A percentile compares a stretch with the other conserved stretches of the same genome.
phyloP scores from a whole-genome alignment of 1,140 invertebrate genomes.

The Globodera rostochiensis region DNA sequence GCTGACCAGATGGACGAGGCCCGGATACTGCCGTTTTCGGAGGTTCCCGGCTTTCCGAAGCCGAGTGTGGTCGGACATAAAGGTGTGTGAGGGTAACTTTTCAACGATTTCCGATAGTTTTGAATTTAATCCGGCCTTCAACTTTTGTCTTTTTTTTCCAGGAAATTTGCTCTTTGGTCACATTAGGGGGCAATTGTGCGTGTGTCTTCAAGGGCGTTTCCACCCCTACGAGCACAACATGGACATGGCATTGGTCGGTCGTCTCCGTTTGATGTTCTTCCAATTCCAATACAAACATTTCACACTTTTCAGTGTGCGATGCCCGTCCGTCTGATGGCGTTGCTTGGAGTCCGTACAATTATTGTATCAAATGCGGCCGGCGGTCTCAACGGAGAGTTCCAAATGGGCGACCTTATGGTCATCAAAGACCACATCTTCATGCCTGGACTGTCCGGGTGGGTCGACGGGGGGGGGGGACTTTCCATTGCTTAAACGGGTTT shows the following conservation, averaged over 20 bases:
- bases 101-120: too few species aligned
- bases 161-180: conserved; percentile 59
- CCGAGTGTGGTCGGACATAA: conserved; percentile 57
- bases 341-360: conserved; percentile 57
- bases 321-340: conserved; percentile 60
- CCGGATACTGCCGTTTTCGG: conserved; percentile 52
- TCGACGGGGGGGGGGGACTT: background rate
- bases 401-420: conserved; percentile 65
- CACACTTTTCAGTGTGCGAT: conserved; percentile 57
- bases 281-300: background rate
- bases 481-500: background rate
- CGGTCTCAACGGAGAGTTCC: conserved; percentile 62
- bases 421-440: conserved; percentile 67
- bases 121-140: too few species aligned
- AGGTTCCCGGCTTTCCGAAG: conserved; percentile 61
- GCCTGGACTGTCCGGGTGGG: conserved; percentile 58
- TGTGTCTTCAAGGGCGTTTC: conserved; percentile 64
- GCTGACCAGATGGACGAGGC: conserved; percentile 51
- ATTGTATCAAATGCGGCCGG: conserved; percentile 65
- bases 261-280: too few species aligned
- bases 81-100: conserved; percentile 12
- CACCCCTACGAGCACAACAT: conserved; percentile 64
- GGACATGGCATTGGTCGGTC: conserved; percentile 58
- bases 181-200: conserved; percentile 52
- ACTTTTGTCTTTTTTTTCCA: background rate